Conservation (phyloP, 2,113 vertebrate genomes). For the Ctenomys sociabilis region DNA sequence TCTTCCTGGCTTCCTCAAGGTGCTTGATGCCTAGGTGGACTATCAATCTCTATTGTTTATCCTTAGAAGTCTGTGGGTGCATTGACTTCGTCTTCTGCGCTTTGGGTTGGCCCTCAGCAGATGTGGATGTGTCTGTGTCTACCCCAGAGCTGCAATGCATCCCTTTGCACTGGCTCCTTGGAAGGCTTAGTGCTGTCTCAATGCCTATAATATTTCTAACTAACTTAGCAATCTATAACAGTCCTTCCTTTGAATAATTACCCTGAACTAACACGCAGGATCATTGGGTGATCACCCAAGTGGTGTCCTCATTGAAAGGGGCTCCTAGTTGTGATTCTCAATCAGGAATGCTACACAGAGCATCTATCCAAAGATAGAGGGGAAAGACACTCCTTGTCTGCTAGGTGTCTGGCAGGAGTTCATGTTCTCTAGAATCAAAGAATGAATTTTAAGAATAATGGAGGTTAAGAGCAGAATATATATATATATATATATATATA, state of each 20-base stretch:
- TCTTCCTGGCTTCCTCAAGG: background rate
- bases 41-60: background rate
- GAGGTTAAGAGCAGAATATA: background rate
- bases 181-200: no score
- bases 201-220: no score
- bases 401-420: no score
- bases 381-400: no score
- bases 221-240: no score
- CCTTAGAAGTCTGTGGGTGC: background rate
- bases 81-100: background rate
- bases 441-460: background rate
- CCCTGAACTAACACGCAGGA: no score
- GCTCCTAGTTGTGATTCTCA: no score
- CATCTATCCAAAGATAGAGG: no score
- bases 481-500: background rate
- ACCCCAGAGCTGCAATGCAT: background rate
- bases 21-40: background rate
- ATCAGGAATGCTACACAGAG: no score
- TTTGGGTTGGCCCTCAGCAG: background rate
- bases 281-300: no score
- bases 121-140: background rate
- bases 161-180: background rate
- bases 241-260: no score
- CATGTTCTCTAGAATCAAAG: background rate
- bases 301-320: no score